phyloP scores from a whole-genome alignment of 2,888 invertebrate genomes.

The Fragum whitleyi region DNA sequence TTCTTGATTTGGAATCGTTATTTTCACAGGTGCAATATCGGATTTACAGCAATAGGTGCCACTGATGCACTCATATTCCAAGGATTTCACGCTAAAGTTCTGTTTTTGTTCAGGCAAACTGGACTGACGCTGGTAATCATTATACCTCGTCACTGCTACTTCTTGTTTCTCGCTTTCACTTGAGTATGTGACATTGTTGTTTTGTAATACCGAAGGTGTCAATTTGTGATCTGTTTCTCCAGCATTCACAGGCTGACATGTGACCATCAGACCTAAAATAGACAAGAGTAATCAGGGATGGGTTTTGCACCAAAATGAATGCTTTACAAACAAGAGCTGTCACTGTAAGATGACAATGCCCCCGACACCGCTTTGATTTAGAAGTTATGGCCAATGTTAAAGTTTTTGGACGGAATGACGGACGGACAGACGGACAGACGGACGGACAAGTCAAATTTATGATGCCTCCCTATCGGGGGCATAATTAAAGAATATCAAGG shows the following conservation, averaged over 20 bases:
- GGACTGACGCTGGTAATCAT: neutral
- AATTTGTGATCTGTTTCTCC: slow-evolving; percentile 33
- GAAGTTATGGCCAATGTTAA: too few species aligned
- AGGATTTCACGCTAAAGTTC: slow-evolving; percentile 72
- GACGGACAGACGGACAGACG: too few species aligned
- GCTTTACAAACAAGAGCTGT: too few species aligned
- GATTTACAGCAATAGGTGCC: slow-evolving; percentile 75
- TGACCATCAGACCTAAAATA: slow-evolving; percentile 74
- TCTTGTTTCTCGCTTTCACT: neutral
- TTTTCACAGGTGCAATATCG: slow-evolving; percentile 73
- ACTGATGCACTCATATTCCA: slow-evolving; percentile 73
- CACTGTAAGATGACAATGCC: too few species aligned
- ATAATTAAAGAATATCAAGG: too few species aligned
- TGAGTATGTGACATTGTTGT: slow-evolving; percentile 23
- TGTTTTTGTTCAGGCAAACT: neutral
- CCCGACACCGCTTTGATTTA: too few species aligned
- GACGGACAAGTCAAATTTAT: too few species aligned
- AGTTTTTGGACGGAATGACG: too few species aligned
- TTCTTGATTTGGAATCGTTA: slow-evolving; percentile 76
- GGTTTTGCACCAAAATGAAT: too few species aligned
- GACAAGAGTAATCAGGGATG: neutral
- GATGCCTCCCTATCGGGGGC: too few species aligned
- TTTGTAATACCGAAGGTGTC: slow-evolving; percentile 28
- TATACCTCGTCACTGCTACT: neutral
- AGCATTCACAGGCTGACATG: slow-evolving; percentile 76